Percentiles rank a stretch among this genome's conserved stretches.
Evolutionary conservation across 2,888 invertebrate species (phyloP).

Genomic region (Metacarcinus magister): DNA sequence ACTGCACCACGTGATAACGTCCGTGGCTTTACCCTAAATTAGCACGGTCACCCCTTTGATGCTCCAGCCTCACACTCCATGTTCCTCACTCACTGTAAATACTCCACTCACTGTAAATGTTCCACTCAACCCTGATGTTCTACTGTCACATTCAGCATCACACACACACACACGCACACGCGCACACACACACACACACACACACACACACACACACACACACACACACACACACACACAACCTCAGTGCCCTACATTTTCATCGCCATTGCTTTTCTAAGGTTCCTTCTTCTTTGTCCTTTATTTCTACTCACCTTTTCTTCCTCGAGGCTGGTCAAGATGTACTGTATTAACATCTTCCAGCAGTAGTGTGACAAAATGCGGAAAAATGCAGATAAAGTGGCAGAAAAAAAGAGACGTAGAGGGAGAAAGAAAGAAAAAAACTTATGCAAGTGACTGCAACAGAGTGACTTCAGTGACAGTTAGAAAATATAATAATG

Average conservation of each 20-base stretch:
- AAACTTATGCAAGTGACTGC: neutral
- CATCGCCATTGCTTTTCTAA: neutral
- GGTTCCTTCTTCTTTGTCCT: neutral
- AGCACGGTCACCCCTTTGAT: neutral
- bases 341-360: neutral
- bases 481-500: neutral
- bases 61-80: neutral
- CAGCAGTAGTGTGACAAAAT: neutral
- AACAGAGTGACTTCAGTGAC: neutral
- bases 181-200: neutral
- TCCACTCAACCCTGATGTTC: neutral
- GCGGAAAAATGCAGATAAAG: neutral
- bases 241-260: neutral
- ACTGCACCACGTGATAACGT: neutral
- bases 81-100: neutral
- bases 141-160: neutral
- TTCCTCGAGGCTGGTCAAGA: neutral
- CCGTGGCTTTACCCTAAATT: neutral
- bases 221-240: too few relatives aligned
- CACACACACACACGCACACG: neutral
- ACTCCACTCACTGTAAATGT: neutral
- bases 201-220: neutral
- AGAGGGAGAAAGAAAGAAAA: neutral
- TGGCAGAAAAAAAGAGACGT: neutral
- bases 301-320: neutral